phyloP scores from a whole-genome alignment of 2,888 invertebrate species.

The Cerastoderma edule region DNA sequence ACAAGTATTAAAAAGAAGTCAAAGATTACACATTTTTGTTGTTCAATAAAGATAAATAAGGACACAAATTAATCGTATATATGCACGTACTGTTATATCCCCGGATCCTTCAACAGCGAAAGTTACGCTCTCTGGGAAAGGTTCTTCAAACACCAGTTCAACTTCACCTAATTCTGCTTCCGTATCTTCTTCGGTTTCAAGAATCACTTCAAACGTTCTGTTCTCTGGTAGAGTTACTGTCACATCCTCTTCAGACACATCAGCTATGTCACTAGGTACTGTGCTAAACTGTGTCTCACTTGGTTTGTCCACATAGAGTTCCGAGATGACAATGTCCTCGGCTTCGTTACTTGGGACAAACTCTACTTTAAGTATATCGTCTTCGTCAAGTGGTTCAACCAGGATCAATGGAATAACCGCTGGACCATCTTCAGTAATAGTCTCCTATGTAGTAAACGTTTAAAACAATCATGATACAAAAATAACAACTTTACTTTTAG shows the following conservation, averaged over 20 bases:
- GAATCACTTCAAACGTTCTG: slow-evolving; percentile 29
- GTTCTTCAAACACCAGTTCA: slow-evolving; percentile 12
- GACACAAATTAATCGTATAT: too few relatives aligned
- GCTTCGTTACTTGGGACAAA: slow-evolving; percentile 13
- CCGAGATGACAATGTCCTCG: slow-evolving; percentile 19
- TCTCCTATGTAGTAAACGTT: slow-evolving; percentile 18
- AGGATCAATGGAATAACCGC: slow-evolving; percentile 25
- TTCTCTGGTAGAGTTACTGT: slow-evolving; percentile 29
- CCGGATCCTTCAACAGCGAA: slow-evolving; percentile 23
- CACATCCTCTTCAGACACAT: slow-evolving; percentile 15
- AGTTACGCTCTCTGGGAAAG: slow-evolving; percentile 18
- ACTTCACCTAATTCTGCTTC: slow-evolving; percentile 21
- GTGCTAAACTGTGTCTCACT: slow-evolving; percentile 5
- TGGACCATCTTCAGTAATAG: slow-evolving; percentile 17
- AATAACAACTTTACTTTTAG: too few relatives aligned
- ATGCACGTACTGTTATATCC: slow-evolving; percentile 17
- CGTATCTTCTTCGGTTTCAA: slow-evolving; percentile 9
- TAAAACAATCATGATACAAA: not conserved
- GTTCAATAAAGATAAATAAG: too few relatives aligned
- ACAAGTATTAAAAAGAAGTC: too few relatives aligned
- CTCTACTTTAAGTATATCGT: slow-evolving; percentile 25
- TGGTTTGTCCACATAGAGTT: slow-evolving; percentile 6
- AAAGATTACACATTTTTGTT: too few relatives aligned
- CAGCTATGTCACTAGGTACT: slow-evolving; percentile 18
- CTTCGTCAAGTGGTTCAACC: slow-evolving; percentile 18